These are phyloP conservation scores for Acronicta leporina DNA, from an alignment of 2,888 invertebrate genomes.

Conservation along the genomic window DNA sequence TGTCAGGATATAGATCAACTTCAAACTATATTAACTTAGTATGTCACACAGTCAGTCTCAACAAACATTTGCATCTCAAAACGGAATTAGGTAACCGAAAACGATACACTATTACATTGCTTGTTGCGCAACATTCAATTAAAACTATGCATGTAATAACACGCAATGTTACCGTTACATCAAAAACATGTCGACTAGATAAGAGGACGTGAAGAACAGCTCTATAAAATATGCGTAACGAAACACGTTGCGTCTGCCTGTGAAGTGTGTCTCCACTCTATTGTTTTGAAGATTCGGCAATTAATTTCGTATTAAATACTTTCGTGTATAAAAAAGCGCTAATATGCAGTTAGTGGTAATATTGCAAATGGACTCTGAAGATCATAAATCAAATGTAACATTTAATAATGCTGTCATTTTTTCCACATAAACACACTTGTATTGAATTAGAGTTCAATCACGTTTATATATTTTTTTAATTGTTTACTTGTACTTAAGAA, in stretches of 20 bases:
- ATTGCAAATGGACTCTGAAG: constrained; percentile 30
- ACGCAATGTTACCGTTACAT: constrained; percentile 68
- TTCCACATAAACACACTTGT: no score
- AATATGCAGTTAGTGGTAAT: constrained; percentile 36
- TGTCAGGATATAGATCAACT: background rate
- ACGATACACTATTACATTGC: constrained; percentile 55
- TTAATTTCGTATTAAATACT: constrained; percentile 59
- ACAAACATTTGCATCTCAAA: constrained; percentile 46
- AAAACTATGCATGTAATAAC: constrained; percentile 62
- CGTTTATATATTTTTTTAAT: no score
- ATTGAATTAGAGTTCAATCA: no score
- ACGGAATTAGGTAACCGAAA: constrained; percentile 40
- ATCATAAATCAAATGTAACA: constrained; percentile 13
- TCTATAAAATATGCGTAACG: constrained; percentile 55
- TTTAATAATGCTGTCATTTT: no score
- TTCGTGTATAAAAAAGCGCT: constrained; percentile 44
- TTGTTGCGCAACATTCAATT: constrained; percentile 65
- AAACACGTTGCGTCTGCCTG: constrained; percentile 54
- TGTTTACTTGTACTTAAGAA: no score
- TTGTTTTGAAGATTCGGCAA: constrained; percentile 54
- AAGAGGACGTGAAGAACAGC: constrained; percentile 63
- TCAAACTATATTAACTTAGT: background rate
- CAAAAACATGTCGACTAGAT: constrained; percentile 64
- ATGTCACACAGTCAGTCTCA: background rate
- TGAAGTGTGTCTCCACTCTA: constrained; percentile 58